phyloP scores from a whole-genome alignment of 2,113 vertebrate species.

The Scatophagus argus region DNA sequence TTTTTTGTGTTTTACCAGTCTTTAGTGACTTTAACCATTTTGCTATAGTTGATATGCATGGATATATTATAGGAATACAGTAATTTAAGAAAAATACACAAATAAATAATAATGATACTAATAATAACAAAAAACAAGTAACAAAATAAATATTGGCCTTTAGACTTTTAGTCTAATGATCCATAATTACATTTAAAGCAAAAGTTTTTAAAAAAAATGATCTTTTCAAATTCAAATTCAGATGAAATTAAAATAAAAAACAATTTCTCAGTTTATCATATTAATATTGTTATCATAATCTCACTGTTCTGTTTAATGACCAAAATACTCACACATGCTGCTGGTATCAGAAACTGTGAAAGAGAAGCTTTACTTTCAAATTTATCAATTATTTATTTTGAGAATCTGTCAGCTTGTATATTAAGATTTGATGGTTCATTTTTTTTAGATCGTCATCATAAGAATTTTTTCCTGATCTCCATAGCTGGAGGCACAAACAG shows the following conservation, averaged over 20 bases:
- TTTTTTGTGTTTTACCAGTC: too few species aligned
- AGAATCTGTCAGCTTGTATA: slow-evolving; percentile 4
- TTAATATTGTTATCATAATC: too few species aligned
- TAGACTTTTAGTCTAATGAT: neutral
- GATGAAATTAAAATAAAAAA: neutral
- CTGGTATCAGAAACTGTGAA: neutral
- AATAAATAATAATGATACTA: too few species aligned
- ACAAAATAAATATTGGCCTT: too few species aligned
- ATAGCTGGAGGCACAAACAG: slow-evolving; percentile 45
- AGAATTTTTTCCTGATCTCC: slow-evolving; percentile 3
- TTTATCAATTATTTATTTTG: neutral
- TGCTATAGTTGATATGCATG: too few species aligned
- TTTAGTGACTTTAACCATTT: too few species aligned
- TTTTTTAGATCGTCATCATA: slow-evolving; percentile 10
- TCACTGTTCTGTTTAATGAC: neutral
- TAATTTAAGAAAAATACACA: too few species aligned
- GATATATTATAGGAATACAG: too few species aligned
- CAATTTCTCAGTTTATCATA: neutral
- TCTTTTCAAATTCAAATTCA: neutral
- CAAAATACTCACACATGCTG: neutral
- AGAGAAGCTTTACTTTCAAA: neutral
- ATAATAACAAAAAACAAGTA: too few species aligned
- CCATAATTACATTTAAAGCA: neutral
- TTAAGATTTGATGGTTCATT: slow-evolving; percentile 15
- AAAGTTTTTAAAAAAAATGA: neutral